Conservation (phyloP, 2,113 vertebrate species). For the Protobothrops flavoviridis region DNA sequence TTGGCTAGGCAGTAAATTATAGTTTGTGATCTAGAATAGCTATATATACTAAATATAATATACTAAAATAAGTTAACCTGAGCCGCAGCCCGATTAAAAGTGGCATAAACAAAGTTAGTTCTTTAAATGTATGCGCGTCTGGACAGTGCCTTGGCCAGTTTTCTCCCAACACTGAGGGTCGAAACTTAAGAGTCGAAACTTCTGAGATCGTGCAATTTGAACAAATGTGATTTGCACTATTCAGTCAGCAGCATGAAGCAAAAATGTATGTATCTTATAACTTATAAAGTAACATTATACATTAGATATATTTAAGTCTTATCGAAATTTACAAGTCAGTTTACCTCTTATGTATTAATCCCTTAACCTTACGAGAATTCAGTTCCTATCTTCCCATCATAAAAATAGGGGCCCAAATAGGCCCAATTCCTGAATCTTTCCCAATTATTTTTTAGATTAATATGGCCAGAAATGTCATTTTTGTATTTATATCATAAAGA, state of each 20-base stretch:
- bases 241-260: background rate
- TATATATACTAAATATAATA: too few relatives aligned
- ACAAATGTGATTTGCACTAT: background rate
- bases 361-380: background rate
- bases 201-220: background rate
- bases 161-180: background rate
- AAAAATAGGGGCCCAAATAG: background rate
- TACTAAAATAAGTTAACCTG: background rate
- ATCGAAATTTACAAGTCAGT: background rate
- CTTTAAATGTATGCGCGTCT: background rate
- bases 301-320: too few relatives aligned
- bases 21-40: background rate
- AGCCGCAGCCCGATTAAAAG: background rate
- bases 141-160: background rate
- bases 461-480: background rate
- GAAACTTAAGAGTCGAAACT: too few relatives aligned
- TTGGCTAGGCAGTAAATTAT: background rate
- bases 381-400: background rate
- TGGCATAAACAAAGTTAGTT: background rate
- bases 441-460: too few relatives aligned
- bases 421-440: background rate
- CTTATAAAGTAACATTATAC: too few relatives aligned
- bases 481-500: background rate
- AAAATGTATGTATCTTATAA: too few relatives aligned
- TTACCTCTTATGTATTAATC: background rate